Evolutionary conservation across 2,797 vertebrate genomes (phyloP).

Genomic region (Spinus olivaceus): DNA sequence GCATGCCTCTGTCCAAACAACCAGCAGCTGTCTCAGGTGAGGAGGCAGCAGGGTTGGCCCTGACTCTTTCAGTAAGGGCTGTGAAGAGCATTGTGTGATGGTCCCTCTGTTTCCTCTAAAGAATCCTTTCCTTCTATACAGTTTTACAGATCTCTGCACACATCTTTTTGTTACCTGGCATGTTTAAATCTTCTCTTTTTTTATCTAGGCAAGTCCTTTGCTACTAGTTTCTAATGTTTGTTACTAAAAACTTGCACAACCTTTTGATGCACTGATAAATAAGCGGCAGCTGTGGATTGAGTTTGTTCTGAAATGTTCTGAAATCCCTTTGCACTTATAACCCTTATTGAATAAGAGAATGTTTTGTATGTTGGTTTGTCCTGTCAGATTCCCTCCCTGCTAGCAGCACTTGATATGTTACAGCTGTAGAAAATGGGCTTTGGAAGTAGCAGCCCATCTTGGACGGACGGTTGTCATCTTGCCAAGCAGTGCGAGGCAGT

Average conservation of each 20-base stretch:
- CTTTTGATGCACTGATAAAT: slow-evolving; percentile 67
- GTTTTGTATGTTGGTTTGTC: slow-evolving; percentile 62
- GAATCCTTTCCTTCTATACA: slow-evolving; percentile 78
- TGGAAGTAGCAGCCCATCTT: slow-evolving; percentile 30
- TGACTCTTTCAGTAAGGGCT: not conserved
- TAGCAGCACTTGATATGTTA: slow-evolving; percentile 40
- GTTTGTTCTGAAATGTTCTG: slow-evolving; percentile 70
- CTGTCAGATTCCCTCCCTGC: slow-evolving; percentile 35
- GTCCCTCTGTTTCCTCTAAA: slow-evolving; percentile 62
- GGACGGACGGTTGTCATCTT: not conserved
- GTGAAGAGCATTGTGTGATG: not conserved
- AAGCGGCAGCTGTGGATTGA: slow-evolving; percentile 61
- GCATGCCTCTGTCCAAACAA: not conserved
- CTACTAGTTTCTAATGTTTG: slow-evolving; percentile 70
- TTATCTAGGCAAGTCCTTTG: slow-evolving; percentile 72
- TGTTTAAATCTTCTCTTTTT: slow-evolving; percentile 78
- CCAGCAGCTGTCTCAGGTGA: not conserved
- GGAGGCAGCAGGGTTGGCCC: slow-evolving; percentile 19
- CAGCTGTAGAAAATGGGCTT: not conserved
- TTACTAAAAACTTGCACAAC: slow-evolving; percentile 73
- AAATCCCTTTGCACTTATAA: slow-evolving; percentile 62
- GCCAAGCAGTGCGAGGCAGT: slow-evolving; percentile 34
- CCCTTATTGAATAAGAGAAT: slow-evolving; percentile 64
- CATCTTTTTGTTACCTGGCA: slow-evolving; percentile 76
- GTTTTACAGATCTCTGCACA: slow-evolving; percentile 72